Conservation (phyloP, 2,888 invertebrate genomes). For the Incurvaria masculella region DNA sequence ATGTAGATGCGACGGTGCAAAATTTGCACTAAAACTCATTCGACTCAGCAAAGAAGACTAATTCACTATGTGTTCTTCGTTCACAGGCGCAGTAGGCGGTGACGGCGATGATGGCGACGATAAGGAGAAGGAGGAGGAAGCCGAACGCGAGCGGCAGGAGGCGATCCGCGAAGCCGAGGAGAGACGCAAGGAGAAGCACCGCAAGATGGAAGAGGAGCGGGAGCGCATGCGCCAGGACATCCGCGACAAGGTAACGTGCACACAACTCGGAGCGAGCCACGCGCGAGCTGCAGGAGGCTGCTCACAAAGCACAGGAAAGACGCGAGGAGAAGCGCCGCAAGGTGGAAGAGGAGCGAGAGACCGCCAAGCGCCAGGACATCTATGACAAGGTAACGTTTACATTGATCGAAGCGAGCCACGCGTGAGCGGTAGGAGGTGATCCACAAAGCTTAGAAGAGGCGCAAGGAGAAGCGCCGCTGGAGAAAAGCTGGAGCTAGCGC, state of each 20-base stretch:
- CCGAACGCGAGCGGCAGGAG: conserved; percentile 96
- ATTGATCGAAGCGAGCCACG: conserved; percentile 97
- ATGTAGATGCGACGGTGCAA: no score
- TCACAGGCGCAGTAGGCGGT: conserved; percentile 82
- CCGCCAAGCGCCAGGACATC: conserved; percentile 98
- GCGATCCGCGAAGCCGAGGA: conserved; percentile 98
- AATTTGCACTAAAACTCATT: no score
- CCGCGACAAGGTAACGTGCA: conserved; percentile 87
- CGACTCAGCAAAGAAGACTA: no score
- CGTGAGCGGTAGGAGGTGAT: conserved; percentile 97
- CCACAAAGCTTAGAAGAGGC: conserved; percentile 94
- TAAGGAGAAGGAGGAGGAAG: conserved; percentile 98
- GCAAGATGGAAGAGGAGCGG: conserved; percentile 99
- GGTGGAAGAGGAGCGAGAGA: conserved; percentile 99
- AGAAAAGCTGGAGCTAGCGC: conserved; percentile 99
- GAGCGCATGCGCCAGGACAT: conserved; percentile 99
- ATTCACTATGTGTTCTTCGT: conserved; percentile 15
- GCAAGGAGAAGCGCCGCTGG: conserved; percentile 99
- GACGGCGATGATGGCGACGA: conserved; percentile 91
- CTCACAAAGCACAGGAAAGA: conserved; percentile 95
- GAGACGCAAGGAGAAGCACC: conserved; percentile 97
- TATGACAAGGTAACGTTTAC: conserved; percentile 98
- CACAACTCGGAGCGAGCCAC: conserved; percentile 97
- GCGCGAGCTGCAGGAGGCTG: conserved; percentile 96
- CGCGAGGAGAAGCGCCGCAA: conserved; percentile 99